Base-by-base conservation (phyloP, 1,140 invertebrate species). In the Procambarus clarkii region DNA sequence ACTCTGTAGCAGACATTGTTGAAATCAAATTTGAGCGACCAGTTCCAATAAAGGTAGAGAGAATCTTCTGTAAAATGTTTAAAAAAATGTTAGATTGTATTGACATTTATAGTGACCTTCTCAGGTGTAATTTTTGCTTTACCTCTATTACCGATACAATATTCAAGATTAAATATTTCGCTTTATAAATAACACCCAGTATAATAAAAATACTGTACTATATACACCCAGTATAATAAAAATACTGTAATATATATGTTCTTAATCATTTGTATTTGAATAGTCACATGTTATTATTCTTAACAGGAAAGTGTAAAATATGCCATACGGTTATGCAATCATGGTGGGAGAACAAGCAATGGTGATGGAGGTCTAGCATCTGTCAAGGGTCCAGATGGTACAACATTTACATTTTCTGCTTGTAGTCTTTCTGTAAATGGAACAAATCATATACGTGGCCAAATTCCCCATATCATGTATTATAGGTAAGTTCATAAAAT, bases 341-440 rank as follows among this genome's bases (percentile, higher is more conserved):
- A 98, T 93, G 98, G 98, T n/a, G 97, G 97, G 3, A 96, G 97
- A 85, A 99, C 98, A 1, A 97, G 97, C 86, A 99, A 98, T 94
- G 98, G 98, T 5, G 98, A 99, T 94, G 97, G 97, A 44, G 98
- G 98, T 0, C 94, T 98, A 78, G 96, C 96, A 58, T 96, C 96
- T 3, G 96, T 99, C 0, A 97, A 97, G 94, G 98, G 98, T 69
- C 97, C 98, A 0, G 98, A 99, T 95, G 98, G 98, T 76, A 98
- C 97, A 5, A 97, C 96, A 1, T 99, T 99, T 94, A 97, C 97
- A n/a, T 99, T 98, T 94, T 97, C 96, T 48, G 97, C 98, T 15
- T 98, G 98, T 94, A 97, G 98, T 15, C 95, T 99, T 44, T 99
- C 98, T 94, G 98, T 98, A 93, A 99, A 99, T 95, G 98, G 98